phyloP scores from a whole-genome alignment of 2,113 vertebrate genomes.

The Ranitomeya imitator region DNA sequence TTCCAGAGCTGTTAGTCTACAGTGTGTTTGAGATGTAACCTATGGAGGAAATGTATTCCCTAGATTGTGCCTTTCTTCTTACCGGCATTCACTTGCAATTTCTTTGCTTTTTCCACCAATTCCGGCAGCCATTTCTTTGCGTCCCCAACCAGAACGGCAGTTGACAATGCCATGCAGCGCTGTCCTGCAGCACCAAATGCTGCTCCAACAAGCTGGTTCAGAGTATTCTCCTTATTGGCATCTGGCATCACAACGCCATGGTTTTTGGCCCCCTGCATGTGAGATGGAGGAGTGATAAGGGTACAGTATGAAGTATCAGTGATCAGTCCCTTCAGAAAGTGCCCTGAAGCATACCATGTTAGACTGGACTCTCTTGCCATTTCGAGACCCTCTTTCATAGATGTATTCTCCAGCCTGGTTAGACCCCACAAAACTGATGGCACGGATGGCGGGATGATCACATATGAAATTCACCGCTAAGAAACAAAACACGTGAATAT shows the following conservation, averaged over 20 bases:
- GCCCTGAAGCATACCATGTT: slow-evolving; percentile 82
- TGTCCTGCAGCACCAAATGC: slow-evolving; percentile 97
- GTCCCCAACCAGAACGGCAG: slow-evolving; percentile 90
- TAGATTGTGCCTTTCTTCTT: too few species aligned
- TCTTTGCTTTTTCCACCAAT: slow-evolving; percentile 88
- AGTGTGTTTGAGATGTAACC: too few species aligned
- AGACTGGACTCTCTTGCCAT: slow-evolving; percentile 95
- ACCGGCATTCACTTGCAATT: slow-evolving; percentile 88
- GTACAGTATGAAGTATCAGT: too few species aligned
- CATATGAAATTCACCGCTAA: slow-evolving; percentile 95
- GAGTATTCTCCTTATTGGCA: slow-evolving; percentile 95
- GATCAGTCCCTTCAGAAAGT: not conserved
- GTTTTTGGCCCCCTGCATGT: slow-evolving; percentile 91
- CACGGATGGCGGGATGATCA: slow-evolving; percentile 92
- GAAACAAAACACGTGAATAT: slow-evolving; percentile 61
- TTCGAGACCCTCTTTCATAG: slow-evolving; percentile 91
- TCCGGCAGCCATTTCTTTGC: slow-evolving; percentile 90
- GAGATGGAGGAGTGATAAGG: not conserved
- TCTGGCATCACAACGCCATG: slow-evolving; percentile 98
- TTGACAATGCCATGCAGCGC: slow-evolving; percentile 97
- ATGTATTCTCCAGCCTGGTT: slow-evolving; percentile 97
- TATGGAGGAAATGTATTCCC: too few species aligned
- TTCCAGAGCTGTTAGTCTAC: too few species aligned
- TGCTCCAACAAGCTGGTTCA: slow-evolving; percentile 95
- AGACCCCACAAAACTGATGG: slow-evolving; percentile 98